Base-by-base conservation (phyloP, 2,797 vertebrate genomes). In the Lycodopsis pacificus region DNA sequence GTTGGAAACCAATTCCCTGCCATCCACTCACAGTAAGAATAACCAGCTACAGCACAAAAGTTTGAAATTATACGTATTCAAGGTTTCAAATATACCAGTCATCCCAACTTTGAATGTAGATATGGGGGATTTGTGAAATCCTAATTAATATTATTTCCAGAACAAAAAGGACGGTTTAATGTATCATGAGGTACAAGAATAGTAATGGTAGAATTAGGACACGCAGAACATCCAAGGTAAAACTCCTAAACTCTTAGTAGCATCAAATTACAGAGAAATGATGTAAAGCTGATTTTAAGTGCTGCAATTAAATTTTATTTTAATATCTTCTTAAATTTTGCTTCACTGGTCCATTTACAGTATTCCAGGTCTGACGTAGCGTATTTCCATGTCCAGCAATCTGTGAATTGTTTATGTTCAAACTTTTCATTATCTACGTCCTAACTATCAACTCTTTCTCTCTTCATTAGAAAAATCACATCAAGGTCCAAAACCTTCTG, bases 221-320 rank as follows among this genome's bases (percentile, higher is more conserved):
- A 67, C 17, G 7, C 17, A 32, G 44, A 59, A 56, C 40, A 79
- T 77, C 42, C 79, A 76, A 72, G 69, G 71, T 67, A 76, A 82
- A 71, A 65, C 66, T 53, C 8, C 49, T 48, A 57, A 65, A 69
- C 44, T 59, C 76, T 64, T 69, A 38, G 59, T 30, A 70, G 38
- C 46, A 64, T 48, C 49, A 34, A 65, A 65, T 34, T 48, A 4
- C 56, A 32, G 14, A 63, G 54, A 56, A 72, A 83, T 72, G 76
- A 71, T 77, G 67, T 57, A 71, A 84, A 82, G 44, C 65, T 57
- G 58, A 71, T 57, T 79, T 63, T 32, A 79, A 82, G 53, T 27
- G 61, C 38, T 22, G 20, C 22, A 73, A 76, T 70, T 54, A 14
- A 11, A 83, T 71, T 38, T 40, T 68, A 76, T 72, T 67, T 84